phyloP scores from a whole-genome alignment of 2,888 invertebrate species.

The Stratiomys singularior region DNA sequence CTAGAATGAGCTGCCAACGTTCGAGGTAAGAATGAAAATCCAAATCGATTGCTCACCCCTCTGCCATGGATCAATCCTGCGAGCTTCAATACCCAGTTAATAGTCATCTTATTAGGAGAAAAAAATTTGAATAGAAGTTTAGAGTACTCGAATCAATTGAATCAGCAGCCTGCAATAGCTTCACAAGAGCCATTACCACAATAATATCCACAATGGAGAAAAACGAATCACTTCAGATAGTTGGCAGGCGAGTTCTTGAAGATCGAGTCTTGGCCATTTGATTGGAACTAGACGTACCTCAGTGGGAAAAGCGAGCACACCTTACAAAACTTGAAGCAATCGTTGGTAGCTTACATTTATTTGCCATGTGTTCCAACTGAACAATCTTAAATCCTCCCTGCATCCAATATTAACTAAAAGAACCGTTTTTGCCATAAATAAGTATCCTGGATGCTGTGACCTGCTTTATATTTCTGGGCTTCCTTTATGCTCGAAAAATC shows the following conservation, averaged over 20 bases:
- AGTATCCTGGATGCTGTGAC: no score
- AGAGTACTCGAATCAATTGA: slow-evolving; percentile 38
- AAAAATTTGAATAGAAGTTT: slow-evolving; percentile 21
- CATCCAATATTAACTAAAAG: no score
- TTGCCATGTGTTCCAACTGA: no score
- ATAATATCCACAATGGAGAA: slow-evolving; percentile 13
- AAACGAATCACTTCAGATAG: slow-evolving; percentile 22
- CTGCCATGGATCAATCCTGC: neutral
- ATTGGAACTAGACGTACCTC: neutral
- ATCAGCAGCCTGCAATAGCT: slow-evolving; percentile 29
- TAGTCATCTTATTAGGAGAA: slow-evolving; percentile 15
- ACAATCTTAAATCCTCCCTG: no score
- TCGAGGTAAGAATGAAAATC: neutral
- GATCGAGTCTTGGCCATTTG: neutral
- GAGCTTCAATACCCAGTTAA: slow-evolving; percentile 30
- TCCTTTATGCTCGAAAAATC: neutral
- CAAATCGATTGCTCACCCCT: slow-evolving; percentile 17
- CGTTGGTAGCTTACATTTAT: no score
- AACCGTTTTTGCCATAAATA: no score
- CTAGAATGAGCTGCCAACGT: neutral
- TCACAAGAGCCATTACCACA: slow-evolving; percentile 15
- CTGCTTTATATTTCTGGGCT: no score
- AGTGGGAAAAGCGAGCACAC: slow-evolving; percentile 1
- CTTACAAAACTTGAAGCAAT: no score
- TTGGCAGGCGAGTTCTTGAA: neutral